Conservation (phyloP, 2,113 vertebrate genomes). For the Neofelis nebulosa region DNA sequence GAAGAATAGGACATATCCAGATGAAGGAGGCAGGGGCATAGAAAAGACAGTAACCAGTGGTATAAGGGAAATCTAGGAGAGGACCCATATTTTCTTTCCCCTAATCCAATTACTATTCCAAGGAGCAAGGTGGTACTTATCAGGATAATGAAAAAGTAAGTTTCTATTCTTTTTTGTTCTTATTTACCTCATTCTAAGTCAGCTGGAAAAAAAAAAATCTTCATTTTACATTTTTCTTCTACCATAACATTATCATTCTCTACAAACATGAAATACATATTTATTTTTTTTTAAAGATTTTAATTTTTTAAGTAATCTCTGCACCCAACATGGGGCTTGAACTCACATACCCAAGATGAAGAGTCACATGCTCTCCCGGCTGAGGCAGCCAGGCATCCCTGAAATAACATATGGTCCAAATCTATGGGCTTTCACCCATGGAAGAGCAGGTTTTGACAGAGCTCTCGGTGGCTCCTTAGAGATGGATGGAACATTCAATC, state of each 20-base stretch:
- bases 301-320: no score
- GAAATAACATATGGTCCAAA: background rate
- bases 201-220: background rate
- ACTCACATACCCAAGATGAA: no score
- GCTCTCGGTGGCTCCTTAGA: conserved; percentile 42
- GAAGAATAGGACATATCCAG: background rate
- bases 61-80: background rate
- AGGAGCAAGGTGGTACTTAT: background rate
- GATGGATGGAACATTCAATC: conserved; percentile 58
- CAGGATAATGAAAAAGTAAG: background rate
- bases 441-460: conserved; percentile 49
- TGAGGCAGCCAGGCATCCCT: no score
- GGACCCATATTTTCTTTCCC: background rate
- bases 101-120: background rate
- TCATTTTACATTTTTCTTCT: background rate
- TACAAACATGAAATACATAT: conserved; percentile 20
- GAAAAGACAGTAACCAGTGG: background rate
- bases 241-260: background rate
- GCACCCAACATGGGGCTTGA: no score
- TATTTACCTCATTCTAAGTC: background rate
- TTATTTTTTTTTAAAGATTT: background rate
- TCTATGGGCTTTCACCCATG: conserved; percentile 54
- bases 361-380: no score
- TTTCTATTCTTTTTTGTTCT: background rate
- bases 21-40: background rate